Conservation (phyloP, 1,140 invertebrate genomes). For the Diorhabda sublineata region DNA sequence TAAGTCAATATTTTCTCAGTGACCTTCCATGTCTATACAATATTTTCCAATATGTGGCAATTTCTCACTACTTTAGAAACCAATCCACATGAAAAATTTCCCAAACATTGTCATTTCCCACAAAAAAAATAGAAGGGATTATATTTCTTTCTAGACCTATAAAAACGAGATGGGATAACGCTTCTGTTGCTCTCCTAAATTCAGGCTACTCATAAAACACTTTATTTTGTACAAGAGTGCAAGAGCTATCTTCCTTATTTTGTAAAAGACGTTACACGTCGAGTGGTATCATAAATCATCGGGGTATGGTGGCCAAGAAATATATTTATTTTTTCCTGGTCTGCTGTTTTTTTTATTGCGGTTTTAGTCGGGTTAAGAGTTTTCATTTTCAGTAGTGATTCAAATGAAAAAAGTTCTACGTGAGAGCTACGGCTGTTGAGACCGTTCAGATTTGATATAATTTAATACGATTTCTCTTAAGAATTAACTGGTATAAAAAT, state of each 20-base stretch:
- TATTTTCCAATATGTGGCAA: no score
- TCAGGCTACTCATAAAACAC: constrained; percentile 14
- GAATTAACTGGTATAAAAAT: no score
- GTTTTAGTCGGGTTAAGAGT: constrained; percentile 1
- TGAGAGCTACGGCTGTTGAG: neutral
- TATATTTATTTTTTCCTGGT: constrained; percentile 9
- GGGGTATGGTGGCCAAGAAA: constrained; percentile 1
- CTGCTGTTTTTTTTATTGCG: constrained; percentile 1
- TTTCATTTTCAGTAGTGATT: neutral
- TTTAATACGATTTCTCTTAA: neutral
- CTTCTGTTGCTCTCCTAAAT: constrained; percentile 10
- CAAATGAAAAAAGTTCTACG: neutral
- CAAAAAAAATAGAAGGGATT: constrained; percentile 5
- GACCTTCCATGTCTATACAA: no score
- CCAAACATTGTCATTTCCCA: neutral
- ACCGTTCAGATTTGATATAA: neutral
- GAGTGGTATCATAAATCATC: neutral
- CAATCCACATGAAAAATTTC: neutral
- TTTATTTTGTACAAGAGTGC: constrained; percentile 6
- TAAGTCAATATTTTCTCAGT: no score
- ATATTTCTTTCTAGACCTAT: neutral
- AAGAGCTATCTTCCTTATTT: constrained; percentile 12
- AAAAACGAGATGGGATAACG: constrained; percentile 5
- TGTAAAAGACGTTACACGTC: constrained; percentile 11
- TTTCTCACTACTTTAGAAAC: neutral